These are phyloP conservation scores for Tragelaphus eurycerus DNA, from an alignment of 2,797 vertebrate species.

Conservation along the genomic window DNA sequence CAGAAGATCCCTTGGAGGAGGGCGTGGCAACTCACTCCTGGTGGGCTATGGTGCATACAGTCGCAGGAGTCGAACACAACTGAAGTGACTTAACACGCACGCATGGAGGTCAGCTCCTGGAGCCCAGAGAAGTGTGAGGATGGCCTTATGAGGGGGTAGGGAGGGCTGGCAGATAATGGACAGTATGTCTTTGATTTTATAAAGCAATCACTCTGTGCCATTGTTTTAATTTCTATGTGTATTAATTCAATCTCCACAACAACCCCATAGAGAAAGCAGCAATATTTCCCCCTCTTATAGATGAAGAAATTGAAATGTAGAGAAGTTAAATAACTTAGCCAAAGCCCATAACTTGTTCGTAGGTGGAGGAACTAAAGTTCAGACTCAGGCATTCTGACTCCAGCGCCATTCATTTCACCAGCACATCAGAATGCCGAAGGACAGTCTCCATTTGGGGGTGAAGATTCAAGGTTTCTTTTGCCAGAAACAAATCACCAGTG, in stretches of 20 bases:
- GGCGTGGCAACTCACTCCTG: not conserved
- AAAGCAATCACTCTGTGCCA: not conserved
- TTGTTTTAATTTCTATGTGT: not conserved
- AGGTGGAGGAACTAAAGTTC: not conserved
- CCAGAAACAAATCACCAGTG: not conserved
- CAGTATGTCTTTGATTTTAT: not conserved
- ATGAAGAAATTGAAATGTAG: not conserved
- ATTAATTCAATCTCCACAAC: not conserved
- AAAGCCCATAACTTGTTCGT: not conserved
- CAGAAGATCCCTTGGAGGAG: not conserved
- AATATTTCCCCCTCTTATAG: not conserved
- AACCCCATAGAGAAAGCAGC: not conserved
- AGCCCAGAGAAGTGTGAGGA: not conserved
- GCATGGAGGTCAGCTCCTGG: not conserved
- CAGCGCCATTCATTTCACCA: not conserved
- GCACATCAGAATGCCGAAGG: not conserved
- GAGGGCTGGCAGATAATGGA: not conserved
- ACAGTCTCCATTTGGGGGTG: not conserved
- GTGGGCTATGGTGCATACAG: not conserved
- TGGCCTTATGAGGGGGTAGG: not conserved
- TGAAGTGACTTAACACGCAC: not conserved
- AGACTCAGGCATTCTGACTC: not conserved
- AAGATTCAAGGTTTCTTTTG: not conserved
- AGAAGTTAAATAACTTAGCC: not conserved
- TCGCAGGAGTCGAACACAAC: fast-evolving